Evolutionary conservation across 1,140 invertebrate species (phyloP).

Genomic region (Campoletis sonorensis): DNA sequence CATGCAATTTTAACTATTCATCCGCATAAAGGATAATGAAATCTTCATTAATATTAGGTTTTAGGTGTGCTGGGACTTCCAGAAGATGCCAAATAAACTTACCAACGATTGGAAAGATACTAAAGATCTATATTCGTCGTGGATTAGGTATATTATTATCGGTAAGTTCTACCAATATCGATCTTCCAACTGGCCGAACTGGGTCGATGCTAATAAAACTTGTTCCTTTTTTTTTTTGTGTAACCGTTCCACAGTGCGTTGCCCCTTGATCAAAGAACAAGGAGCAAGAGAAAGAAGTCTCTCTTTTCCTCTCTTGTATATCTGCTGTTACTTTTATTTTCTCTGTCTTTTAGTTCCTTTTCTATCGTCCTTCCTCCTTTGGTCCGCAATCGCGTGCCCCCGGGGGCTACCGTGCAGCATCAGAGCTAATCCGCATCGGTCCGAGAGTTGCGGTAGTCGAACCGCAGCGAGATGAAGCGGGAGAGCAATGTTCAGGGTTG

Average conservation of each 20-base stretch:
- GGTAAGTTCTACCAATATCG: not conserved
- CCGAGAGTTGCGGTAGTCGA: conserved; percentile 32
- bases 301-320: not conserved
- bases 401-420: conserved; percentile 39
- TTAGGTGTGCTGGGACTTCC: too few relatives aligned
- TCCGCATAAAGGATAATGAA: too few relatives aligned
- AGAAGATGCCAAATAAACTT: too few relatives aligned
- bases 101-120: too few relatives aligned
- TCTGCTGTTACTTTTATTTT: conserved; percentile 25
- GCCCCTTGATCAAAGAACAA: conserved; percentile 9
- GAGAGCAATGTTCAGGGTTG: conserved; percentile 15
- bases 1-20: too few relatives aligned
- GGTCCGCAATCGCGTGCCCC: conserved; percentile 36
- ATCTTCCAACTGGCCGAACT: conserved; percentile 7
- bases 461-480: conserved; percentile 34
- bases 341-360: not conserved
- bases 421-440: conserved; percentile 44
- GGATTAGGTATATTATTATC: conserved; percentile 22
- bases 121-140: not conserved
- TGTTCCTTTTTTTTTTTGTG: conserved; percentile 1
- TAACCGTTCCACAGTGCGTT: conserved; percentile 10
- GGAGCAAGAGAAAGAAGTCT: not conserved
- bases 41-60: too few relatives aligned
- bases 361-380: conserved; percentile 40
- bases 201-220: conserved; percentile 23